Evolutionary conservation across 1,140 invertebrate genomes (phyloP), one percentile per base, ranked within the genome.

Genomic region (Paralvinella palmiformis): DNA sequence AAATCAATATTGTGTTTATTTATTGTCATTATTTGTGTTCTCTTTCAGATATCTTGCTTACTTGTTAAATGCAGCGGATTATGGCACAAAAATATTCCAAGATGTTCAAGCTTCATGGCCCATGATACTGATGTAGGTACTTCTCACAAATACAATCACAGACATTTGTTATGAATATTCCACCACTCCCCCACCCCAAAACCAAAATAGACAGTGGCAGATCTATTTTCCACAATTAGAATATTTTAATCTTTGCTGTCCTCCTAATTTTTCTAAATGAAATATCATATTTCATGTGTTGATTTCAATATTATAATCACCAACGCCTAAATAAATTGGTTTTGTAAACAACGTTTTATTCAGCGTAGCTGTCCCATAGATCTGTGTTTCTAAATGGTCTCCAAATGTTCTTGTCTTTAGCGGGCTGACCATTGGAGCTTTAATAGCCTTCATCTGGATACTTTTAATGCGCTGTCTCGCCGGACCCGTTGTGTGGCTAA

Each of bases 401-500:
- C 22, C 27, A 13, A n/a, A 48, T 20, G 27, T 29, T 48, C 36
- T 60, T 61, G 53, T 64, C 37, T 69, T 45, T 70, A 83, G 81
- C 22, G 86, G 87, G 10, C 72, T 94, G 29, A 75, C 82, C 0
- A 77, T 85, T 4, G 85, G 88, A 4, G 85, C 90, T 71, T 57
- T 92, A 0, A 74, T 91, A 13, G 90, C 89, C 59, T 85, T 97
- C 29, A 71, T 95, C 15, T 96, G 94, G 83, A 96, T 97, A 62
- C 75, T 92, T 1, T 75, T 97, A 15, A 86, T 98, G 82, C 84
- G 94, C 69, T 95, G 89, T 85, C 81, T 96, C 4, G 91, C 93
- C 7, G 86, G 86, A 2, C 81, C 91, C 0, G 88, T 97, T 73
- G 87, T 97, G 0, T 97, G 92, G 91, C 68, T 88, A 7, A 91